phyloP scores from a whole-genome alignment of 2,888 invertebrate genomes.

The Noctuana brunneofusca region DNA sequence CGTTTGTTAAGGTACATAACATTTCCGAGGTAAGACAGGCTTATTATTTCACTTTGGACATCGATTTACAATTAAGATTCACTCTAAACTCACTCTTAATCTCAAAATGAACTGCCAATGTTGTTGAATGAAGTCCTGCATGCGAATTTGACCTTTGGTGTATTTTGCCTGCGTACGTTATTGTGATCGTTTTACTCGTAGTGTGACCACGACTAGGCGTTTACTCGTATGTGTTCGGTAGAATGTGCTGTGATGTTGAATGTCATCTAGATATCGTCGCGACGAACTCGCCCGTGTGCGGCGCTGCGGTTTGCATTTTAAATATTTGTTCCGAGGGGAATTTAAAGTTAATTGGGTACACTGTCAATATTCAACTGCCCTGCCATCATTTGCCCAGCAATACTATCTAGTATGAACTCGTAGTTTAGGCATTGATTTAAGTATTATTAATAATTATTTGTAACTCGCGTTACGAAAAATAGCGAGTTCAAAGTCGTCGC shows the following conservation, averaged over 20 bases:
- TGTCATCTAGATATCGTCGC: background rate
- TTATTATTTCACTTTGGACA: slow-evolving; percentile 18
- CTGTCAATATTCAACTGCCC: too few relatives aligned
- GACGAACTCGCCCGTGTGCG: background rate
- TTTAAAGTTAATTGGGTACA: background rate
- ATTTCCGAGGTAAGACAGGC: slow-evolving; percentile 34
- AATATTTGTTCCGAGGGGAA: background rate
- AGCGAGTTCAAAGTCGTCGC: too few relatives aligned
- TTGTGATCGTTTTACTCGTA: background rate
- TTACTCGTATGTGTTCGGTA: slow-evolving; percentile 3
- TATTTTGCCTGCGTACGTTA: slow-evolving; percentile 9
- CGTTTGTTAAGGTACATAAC: slow-evolving; percentile 35
- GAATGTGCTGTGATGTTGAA: background rate
- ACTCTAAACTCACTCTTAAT: background rate
- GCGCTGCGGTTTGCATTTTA: background rate
- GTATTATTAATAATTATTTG: too few relatives aligned
- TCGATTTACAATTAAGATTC: slow-evolving; percentile 11
- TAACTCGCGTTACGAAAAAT: too few relatives aligned
- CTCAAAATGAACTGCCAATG: background rate
- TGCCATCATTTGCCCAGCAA: too few relatives aligned
- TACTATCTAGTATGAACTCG: too few relatives aligned
- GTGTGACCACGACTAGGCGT: too few relatives aligned
- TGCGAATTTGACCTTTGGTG: slow-evolving; percentile 9
- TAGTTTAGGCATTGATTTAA: too few relatives aligned
- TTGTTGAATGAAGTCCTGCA: slow-evolving; percentile 17